phyloP scores from a whole-genome alignment of 1,140 invertebrate genomes.

The Zaprionus lachaisei region DNA sequence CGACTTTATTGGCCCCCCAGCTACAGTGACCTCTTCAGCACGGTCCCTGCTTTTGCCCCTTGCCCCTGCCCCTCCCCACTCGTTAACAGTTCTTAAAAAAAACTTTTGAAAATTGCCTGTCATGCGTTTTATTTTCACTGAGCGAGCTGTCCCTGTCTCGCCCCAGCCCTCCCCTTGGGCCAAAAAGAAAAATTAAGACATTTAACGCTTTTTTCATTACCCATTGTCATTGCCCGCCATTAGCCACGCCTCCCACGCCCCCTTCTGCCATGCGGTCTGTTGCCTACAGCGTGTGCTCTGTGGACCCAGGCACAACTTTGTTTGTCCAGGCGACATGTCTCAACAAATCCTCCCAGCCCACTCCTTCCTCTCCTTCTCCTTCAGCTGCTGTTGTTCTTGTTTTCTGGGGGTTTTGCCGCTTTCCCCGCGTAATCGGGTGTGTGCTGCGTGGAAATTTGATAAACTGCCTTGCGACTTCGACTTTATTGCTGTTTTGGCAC shows the following conservation, averaged over 20 bases:
- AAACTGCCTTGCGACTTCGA: constrained; percentile 81
- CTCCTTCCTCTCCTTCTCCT: neutral
- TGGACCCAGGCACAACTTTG: constrained; percentile 27
- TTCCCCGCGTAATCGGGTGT: constrained; percentile 34
- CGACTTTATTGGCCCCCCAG: constrained; percentile 49
- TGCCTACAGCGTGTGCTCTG: neutral
- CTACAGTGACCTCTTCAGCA: neutral
- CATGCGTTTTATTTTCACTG: constrained; percentile 70
- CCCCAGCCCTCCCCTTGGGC: neutral
- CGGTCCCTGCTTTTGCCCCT: neutral
- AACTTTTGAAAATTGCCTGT: constrained; percentile 71
- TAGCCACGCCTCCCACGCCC: neutral
- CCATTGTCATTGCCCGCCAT: constrained; percentile 30
- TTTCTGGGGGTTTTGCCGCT: constrained; percentile 20
- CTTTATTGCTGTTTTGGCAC: constrained; percentile 78
- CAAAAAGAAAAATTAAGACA: constrained; percentile 71
- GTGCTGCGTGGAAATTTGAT: constrained; percentile 77
- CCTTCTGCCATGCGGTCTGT: neutral
- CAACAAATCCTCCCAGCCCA: constrained; percentile 27
- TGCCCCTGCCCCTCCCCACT: neutral
- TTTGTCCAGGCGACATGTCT: constrained; percentile 43
- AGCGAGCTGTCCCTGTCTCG: constrained; percentile 3
- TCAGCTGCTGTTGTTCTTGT: constrained; percentile 38
- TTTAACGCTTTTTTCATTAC: constrained; percentile 79
- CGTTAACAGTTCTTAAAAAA: constrained; percentile 59